Base-by-base conservation (phyloP, 2,888 invertebrate genomes). In the Choristoneura rosaceana region DNA sequence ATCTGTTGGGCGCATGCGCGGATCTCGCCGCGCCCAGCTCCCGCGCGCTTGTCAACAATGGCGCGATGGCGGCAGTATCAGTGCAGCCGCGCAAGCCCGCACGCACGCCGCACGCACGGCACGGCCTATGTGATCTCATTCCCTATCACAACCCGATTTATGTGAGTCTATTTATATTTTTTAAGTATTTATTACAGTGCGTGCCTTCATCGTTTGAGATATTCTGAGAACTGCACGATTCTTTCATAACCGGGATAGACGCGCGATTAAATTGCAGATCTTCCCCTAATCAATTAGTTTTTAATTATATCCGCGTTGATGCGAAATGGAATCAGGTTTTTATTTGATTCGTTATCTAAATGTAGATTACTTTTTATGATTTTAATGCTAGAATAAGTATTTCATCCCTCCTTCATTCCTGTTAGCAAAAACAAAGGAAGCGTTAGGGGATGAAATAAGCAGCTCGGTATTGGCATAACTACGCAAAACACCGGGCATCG, bases 101-200 rank as follows among this genome's bases (percentile, higher is more conserved):
- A 52, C 80, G 77, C 77, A 69, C 76, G 76, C 76, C 74, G 74
- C 75, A 75, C 78, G 78, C 76, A 76, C 81, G 78, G 80, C 82
- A 76, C 81, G 78, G 80, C 82, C 76, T 81, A 81, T 85, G 87
- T 90, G 89, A 88, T 87, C 85, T 87, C 87, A 87, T 85, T 81
- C 79, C 82, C 80, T 80, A 81, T 80, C 82, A 81, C 81, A 81
- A 80, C 80, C 84, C 81, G 81, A 79, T 80, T 82, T 74, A 84
- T 82, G 88, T 88, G 82, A 88, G 88, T 88, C 76, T 78, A 75
- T 76, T 78, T 79, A 77, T 79, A 77, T 77, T 75, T 80, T 25
- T n/a, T 12, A 25, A 25, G 8, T 25, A 25, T 25, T 17, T 41
- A 62, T 71, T 58, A 71, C 63, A 60, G 58, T 60, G 67, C 45